Percentiles rank a stretch among this genome's conserved stretches.
phyloP scores from a whole-genome alignment of 2,888 invertebrate species.

The Anarsia innoxiella region DNA sequence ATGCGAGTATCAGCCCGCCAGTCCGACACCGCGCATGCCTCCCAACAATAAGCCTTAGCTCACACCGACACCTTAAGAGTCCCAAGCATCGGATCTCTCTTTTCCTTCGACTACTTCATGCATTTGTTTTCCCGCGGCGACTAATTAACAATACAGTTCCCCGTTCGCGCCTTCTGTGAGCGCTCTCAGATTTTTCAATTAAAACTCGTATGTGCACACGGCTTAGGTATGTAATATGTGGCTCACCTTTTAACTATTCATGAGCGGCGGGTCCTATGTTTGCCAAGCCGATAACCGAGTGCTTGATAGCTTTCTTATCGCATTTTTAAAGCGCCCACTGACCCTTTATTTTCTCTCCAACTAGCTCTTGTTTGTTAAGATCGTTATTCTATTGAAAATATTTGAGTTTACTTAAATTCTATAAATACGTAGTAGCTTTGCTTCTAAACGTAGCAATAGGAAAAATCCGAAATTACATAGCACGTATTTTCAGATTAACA shows the following conservation, averaged over 20 bases:
- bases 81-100: slow-evolving; percentile 30
- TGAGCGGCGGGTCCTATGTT: slow-evolving; percentile 44
- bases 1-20: slow-evolving; percentile 29
- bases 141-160: slow-evolving; percentile 5
- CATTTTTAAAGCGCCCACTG: slow-evolving; percentile 37
- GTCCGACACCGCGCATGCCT: slow-evolving; percentile 61
- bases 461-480: too few species aligned
- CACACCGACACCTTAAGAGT: slow-evolving; percentile 51
- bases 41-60: slow-evolving; percentile 52
- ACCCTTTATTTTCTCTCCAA: slow-evolving; percentile 20
- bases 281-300: slow-evolving; percentile 43
- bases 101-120: slow-evolving; percentile 45
- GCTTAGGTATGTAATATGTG: too few species aligned
- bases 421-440: too few species aligned
- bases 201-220: too few species aligned
- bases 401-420: too few species aligned
- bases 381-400: too few species aligned
- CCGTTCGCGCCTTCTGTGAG: slow-evolving; percentile 5
- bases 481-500: too few species aligned
- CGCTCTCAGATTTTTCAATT: too few species aligned
- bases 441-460: too few species aligned
- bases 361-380: too few species aligned
- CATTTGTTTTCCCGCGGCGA: slow-evolving; percentile 3
- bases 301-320: slow-evolving; percentile 48
- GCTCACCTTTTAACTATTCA: slow-evolving; percentile 53